Percentiles rank a stretch among this genome's conserved stretches.
phyloP scores from a whole-genome alignment of 2,888 invertebrate species.

The Drosophila merina region DNA sequence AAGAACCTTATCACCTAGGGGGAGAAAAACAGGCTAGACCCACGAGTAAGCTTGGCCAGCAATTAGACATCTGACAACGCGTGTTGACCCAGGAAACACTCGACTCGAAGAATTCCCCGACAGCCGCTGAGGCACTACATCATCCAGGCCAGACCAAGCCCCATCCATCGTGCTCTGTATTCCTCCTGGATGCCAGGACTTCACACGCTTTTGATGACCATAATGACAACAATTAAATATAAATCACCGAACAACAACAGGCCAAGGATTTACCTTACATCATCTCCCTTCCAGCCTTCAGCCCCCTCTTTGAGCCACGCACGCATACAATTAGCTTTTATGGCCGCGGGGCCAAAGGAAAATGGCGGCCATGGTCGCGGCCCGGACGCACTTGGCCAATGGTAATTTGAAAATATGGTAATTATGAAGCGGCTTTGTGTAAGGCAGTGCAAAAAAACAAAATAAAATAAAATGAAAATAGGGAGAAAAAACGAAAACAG shows the following conservation, averaged over 20 bases:
- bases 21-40: neutral
- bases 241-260: constrained; percentile 72
- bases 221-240: constrained; percentile 82
- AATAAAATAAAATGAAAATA: neutral
- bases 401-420: constrained; percentile 80
- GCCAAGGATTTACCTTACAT: constrained; percentile 50
- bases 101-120: constrained; percentile 35
- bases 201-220: constrained; percentile 73
- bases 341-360: constrained; percentile 51
- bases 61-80: constrained; percentile 40
- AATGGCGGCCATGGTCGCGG: constrained; percentile 48
- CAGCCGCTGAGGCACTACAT: constrained; percentile 42
- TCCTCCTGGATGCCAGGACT: constrained; percentile 27
- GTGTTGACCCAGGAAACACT: constrained; percentile 30
- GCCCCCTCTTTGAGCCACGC: constrained; percentile 39
- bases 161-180: constrained; percentile 13
- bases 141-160: constrained; percentile 12
- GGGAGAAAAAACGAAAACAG: constrained; percentile 6
- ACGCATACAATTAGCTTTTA: constrained; percentile 80
- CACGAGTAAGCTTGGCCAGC: constrained; percentile 27
- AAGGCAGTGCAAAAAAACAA: constrained; percentile 11
- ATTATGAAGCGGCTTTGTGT: constrained; percentile 64
- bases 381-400: constrained; percentile 60
- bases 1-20: constrained; percentile 6
- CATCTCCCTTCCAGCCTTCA: neutral